A percentile compares a stretch with the other conserved stretches of the same genome.
phyloP scores from a whole-genome alignment of 1,140 invertebrate species.

The Drosophila tani region DNA sequence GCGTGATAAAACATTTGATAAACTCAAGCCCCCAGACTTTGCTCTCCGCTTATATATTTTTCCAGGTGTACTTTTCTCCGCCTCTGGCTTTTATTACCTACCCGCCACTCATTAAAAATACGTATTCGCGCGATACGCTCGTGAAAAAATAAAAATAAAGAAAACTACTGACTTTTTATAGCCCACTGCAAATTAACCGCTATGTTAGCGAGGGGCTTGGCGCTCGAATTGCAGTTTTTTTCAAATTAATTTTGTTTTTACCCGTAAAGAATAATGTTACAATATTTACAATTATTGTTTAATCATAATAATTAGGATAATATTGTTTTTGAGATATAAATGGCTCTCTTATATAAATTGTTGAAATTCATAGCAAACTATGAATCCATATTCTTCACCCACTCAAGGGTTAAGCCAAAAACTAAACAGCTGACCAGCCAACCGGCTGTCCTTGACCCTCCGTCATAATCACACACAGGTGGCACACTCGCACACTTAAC shows the following conservation, averaged over 20 bases:
- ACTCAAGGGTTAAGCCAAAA: constrained; percentile 12
- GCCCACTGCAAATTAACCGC: constrained; percentile 24
- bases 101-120: constrained; percentile 28
- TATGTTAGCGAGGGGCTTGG: no score
- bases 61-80: constrained; percentile 14
- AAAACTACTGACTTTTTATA: constrained; percentile 9
- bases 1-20: constrained; percentile 69
- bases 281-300: no score
- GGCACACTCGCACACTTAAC: constrained; percentile 26
- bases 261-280: no score
- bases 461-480: constrained; percentile 37
- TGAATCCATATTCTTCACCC: neutral
- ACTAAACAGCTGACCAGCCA: constrained; percentile 34
- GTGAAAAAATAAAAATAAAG: neutral
- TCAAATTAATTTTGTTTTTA: no score
- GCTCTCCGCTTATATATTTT: constrained; percentile 20
- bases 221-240: no score
- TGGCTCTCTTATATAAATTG: no score
- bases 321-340: no score
- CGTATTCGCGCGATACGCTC: constrained; percentile 18
- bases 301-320: no score
- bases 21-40: constrained; percentile 62
- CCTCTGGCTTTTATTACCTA: constrained; percentile 25
- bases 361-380: no score
- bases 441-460: constrained; percentile 72